phyloP scores from a whole-genome alignment of 2,797 vertebrate genomes.

The Channa striata region DNA sequence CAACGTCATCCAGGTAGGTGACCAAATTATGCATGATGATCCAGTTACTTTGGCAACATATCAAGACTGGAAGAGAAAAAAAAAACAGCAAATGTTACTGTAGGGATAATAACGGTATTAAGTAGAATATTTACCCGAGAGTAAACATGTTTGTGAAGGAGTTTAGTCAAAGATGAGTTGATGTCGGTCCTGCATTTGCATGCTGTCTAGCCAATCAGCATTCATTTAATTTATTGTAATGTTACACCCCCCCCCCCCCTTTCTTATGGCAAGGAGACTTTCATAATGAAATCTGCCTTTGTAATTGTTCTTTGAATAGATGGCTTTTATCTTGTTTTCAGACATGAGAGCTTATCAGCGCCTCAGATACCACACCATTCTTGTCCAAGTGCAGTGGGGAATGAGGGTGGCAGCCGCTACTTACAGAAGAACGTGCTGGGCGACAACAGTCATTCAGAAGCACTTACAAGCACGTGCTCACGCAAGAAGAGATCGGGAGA shows the following conservation, averaged over 20 bases:
- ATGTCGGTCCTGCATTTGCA: neutral
- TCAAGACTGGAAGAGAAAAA: no score
- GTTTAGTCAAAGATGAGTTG: neutral
- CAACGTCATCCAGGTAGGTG: conserved; percentile 90
- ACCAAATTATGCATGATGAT: no score
- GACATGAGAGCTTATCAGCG: conserved; percentile 78
- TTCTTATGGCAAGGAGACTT: neutral
- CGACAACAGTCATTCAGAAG: conserved; percentile 84
- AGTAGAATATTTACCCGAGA: neutral
- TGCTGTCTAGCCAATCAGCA: neutral
- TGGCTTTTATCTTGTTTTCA: conserved; percentile 62
- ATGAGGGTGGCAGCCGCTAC: conserved; percentile 80
- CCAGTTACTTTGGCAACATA: no score
- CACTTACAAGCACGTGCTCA: conserved; percentile 70
- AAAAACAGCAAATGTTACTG: no score
- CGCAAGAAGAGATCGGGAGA: conserved; percentile 70
- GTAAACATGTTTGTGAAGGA: no score
- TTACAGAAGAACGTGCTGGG: conserved; percentile 79
- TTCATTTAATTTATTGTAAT: neutral
- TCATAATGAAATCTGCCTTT: conserved; percentile 1
- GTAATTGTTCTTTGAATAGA: conserved; percentile 15
- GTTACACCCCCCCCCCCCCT: no score
- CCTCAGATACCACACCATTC: conserved; percentile 76
- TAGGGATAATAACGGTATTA: neutral
- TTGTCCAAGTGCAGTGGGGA: conserved; percentile 88